phyloP scores from a whole-genome alignment of 2,888 invertebrate species.

The Xylota sylvarum region DNA sequence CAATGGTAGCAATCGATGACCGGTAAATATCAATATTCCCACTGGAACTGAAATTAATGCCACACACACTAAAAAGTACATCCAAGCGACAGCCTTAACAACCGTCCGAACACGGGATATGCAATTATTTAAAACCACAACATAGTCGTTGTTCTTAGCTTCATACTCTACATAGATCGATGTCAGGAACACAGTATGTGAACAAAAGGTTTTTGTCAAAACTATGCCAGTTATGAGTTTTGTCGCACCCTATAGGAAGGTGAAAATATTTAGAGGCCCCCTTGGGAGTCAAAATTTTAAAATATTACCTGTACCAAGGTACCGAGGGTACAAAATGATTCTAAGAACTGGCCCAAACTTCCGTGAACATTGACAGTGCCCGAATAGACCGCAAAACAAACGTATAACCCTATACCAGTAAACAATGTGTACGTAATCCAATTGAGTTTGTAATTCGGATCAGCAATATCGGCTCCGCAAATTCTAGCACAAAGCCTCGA shows the following conservation, averaged over 20 bases:
- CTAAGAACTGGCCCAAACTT: constrained; percentile 56
- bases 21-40: constrained; percentile 43
- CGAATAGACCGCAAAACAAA: constrained; percentile 48
- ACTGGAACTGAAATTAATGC: constrained; percentile 45
- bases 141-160: constrained; percentile 42
- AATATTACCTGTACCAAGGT: constrained; percentile 50
- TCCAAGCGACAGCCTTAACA: constrained; percentile 20
- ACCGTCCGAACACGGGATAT: constrained; percentile 34
- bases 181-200: neutral
- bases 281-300: neutral
- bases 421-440: constrained; percentile 27
- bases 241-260: constrained; percentile 43
- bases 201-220: neutral
- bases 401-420: constrained; percentile 20
- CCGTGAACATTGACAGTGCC: constrained; percentile 44
- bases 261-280: neutral
- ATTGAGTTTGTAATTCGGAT: constrained; percentile 43
- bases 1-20: constrained; percentile 53
- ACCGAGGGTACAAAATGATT: constrained; percentile 63
- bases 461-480: constrained; percentile 59
- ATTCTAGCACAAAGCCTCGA: constrained; percentile 13
- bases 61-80: constrained; percentile 27
- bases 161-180: constrained; percentile 65
- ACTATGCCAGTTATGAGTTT: constrained; percentile 53
- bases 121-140: constrained; percentile 40